Evolutionary conservation across 2,888 invertebrate species (phyloP).

Genomic region (Spodoptera littoralis): DNA sequence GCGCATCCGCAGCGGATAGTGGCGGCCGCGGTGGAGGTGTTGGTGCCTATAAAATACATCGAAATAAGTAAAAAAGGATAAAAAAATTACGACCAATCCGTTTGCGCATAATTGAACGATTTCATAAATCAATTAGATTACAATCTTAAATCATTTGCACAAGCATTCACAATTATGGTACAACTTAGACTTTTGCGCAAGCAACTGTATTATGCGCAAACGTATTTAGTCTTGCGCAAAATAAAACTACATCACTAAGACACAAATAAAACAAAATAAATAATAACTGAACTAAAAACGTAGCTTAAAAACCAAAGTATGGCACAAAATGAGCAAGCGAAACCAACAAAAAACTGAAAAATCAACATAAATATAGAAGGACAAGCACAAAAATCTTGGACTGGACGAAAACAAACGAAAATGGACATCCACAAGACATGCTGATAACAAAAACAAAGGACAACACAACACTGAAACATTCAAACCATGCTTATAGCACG

Average conservation of each 20-base stretch:
- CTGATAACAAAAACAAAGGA: constrained; percentile 18
- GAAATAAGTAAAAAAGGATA: background rate
- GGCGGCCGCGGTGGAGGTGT: constrained; percentile 93
- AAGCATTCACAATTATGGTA: too few relatives aligned
- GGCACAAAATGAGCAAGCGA: constrained; percentile 33
- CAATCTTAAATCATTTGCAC: too few relatives aligned
- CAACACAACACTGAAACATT: constrained; percentile 29
- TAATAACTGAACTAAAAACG: constrained; percentile 25
- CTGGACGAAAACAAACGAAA: constrained; percentile 17
- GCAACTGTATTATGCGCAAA: too few relatives aligned
- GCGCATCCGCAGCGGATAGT: constrained; percentile 78
- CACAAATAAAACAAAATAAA: constrained; percentile 5
- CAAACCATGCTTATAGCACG: constrained; percentile 34
- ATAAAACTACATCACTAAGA: background rate
- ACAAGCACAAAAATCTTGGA: background rate
- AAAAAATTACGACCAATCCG: too few relatives aligned
- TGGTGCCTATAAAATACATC: constrained; percentile 89
- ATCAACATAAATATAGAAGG: constrained; percentile 19
- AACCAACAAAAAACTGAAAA: constrained; percentile 42
- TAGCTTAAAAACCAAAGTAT: constrained; percentile 22
- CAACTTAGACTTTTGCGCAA: too few relatives aligned
- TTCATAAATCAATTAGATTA: too few relatives aligned
- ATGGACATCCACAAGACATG: constrained; percentile 26
- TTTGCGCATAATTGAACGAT: too few relatives aligned
- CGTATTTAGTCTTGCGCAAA: too few relatives aligned